phyloP scores from a whole-genome alignment of 2,797 vertebrate genomes.

The Silurus lanzhouensis region DNA sequence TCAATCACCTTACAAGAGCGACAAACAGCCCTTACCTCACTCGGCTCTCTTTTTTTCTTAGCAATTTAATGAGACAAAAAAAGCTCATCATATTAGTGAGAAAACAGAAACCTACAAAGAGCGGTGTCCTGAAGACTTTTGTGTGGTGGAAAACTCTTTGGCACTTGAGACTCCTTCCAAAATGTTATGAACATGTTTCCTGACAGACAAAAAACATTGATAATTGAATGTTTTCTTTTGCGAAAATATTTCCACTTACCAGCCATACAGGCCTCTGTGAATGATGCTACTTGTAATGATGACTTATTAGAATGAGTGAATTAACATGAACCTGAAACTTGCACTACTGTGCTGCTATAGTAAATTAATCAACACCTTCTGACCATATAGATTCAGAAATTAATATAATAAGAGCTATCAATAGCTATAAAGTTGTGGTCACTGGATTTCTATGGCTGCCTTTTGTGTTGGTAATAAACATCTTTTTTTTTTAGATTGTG shows the following conservation, averaged over 20 bases:
- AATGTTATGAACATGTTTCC: neutral
- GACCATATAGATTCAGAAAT: neutral
- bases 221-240: neutral
- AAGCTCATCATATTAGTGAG: too few species aligned
- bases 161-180: neutral
- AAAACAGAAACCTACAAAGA: neutral
- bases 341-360: neutral
- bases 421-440: neutral
- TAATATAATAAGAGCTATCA: neutral
- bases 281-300: neutral
- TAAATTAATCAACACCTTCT: neutral
- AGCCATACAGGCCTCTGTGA: neutral
- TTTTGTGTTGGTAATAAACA: neutral
- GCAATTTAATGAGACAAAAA: too few species aligned
- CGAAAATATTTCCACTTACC: neutral
- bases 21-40: too few species aligned
- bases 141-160: neutral
- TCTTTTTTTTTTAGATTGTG: neutral
- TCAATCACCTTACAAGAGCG: too few species aligned
- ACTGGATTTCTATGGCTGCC: neutral
- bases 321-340: neutral
- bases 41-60: too few species aligned
- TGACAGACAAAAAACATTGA: neutral
- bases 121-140: neutral
- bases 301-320: neutral